Conservation (phyloP, 2,888 invertebrate genomes). For the Melanophora roralis region DNA sequence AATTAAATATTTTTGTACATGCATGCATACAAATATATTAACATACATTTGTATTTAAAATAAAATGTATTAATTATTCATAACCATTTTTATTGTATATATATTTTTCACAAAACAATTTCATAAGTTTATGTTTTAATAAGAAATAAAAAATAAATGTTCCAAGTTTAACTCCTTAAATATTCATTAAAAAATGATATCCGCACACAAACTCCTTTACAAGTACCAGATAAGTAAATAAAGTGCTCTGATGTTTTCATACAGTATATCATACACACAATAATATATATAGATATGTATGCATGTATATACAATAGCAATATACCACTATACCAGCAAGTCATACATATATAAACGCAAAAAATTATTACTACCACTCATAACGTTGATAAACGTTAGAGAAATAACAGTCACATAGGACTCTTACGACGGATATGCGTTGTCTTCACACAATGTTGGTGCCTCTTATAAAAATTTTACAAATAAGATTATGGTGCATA, state of each 20-base stretch:
- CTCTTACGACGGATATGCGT: constrained; percentile 49
- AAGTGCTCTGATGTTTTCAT: background rate
- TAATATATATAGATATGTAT: background rate
- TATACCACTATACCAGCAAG: no score
- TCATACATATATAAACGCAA: constrained; percentile 42
- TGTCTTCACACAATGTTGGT: constrained; percentile 52
- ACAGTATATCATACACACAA: background rate
- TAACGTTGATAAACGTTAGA: constrained; percentile 32
- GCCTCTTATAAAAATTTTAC: background rate
- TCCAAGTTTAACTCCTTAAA: constrained; percentile 43
- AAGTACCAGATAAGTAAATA: background rate
- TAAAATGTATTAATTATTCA: constrained; percentile 26
- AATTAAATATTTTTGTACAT: no score
- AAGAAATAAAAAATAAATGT: constrained; percentile 9
- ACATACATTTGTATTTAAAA: background rate
- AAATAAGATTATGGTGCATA: background rate
- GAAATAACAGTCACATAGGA: constrained; percentile 26
- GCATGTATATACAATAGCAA: no score
- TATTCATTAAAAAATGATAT: constrained; percentile 41
- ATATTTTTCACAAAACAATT: constrained; percentile 15
- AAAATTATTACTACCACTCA: constrained; percentile 45
- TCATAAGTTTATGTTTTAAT: constrained; percentile 22
- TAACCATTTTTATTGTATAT: background rate
- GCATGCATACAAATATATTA: background rate
- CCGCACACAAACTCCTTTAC: background rate